Percentiles rank a stretch among this genome's conserved stretches.
Evolutionary conservation across 2,888 invertebrate genomes (phyloP).

Genomic region (Rhagonycha lutea): DNA sequence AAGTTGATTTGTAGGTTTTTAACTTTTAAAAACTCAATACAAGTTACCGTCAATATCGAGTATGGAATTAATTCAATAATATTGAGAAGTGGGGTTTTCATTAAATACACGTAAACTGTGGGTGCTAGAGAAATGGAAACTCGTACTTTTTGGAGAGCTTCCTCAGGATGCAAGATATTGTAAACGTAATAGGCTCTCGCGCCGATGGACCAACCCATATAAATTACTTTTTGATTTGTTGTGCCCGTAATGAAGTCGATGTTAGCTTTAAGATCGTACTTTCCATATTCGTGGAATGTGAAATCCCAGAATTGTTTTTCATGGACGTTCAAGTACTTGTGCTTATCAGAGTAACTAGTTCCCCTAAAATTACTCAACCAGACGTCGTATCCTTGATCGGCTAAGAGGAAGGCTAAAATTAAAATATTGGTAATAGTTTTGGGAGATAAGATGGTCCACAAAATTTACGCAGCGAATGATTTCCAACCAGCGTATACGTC

Average conservation of each 20-base stretch:
- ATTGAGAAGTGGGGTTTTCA: too few relatives aligned
- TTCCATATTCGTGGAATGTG: constrained; percentile 12
- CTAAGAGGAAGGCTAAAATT: constrained; percentile 49
- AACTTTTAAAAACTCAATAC: background rate
- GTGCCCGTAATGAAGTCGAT: constrained; percentile 24
- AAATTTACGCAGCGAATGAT: constrained; percentile 47
- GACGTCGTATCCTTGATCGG: constrained; percentile 56
- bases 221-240: constrained; percentile 56
- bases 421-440: background rate
- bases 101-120: background rate
- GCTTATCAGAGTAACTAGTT: constrained; percentile 5
- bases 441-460: constrained; percentile 35
- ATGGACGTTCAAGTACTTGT: too few relatives aligned
- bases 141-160: constrained; percentile 66
- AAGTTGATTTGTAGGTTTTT: background rate
- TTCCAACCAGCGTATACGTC: constrained; percentile 45
- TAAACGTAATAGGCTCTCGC: constrained; percentile 70
- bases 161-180: constrained; percentile 66
- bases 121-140: constrained; percentile 59
- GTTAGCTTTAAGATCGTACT: constrained; percentile 28
- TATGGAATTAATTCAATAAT: background rate
- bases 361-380: constrained; percentile 56
- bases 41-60: background rate
- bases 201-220: constrained; percentile 87
- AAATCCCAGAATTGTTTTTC: constrained; percentile 8